Evolutionary conservation across 1,140 invertebrate genomes (phyloP).

Genomic region (Caenorhabditis latens): DNA sequence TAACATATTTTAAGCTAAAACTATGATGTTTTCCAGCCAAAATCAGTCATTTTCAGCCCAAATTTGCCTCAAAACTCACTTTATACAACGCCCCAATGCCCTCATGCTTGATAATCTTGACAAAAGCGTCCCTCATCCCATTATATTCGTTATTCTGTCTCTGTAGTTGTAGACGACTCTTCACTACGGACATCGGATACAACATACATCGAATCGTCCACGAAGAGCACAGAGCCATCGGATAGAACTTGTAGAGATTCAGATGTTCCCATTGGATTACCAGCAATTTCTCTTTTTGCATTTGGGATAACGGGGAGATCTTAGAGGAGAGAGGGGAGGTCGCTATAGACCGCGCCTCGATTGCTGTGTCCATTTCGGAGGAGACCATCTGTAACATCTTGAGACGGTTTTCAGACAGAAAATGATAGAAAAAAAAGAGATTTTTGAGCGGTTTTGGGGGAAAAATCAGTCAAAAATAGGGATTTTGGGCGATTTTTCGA

Average conservation of each 20-base stretch:
- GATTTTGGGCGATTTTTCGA: too few relatives aligned
- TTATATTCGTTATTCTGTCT: slow-evolving; percentile 77
- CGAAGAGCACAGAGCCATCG: slow-evolving; percentile 88
- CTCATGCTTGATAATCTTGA: slow-evolving; percentile 89
- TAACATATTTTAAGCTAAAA: too few relatives aligned
- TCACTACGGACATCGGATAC: slow-evolving; percentile 95
- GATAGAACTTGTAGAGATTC: slow-evolving; percentile 90
- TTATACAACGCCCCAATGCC: slow-evolving; percentile 89
- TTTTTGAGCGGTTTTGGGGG: too few relatives aligned
- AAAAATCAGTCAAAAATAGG: too few relatives aligned
- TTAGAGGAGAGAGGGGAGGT: not conserved
- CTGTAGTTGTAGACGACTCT: slow-evolving; percentile 89
- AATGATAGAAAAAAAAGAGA: not conserved
- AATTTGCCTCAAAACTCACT: slow-evolving; percentile 80
- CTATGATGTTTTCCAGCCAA: too few relatives aligned
- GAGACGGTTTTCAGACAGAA: not conserved
- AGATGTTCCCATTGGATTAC: slow-evolving; percentile 98
- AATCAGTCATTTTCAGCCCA: too few relatives aligned
- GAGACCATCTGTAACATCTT: slow-evolving; percentile 52
- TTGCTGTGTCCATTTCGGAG: slow-evolving; percentile 36
- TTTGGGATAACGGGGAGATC: not conserved
- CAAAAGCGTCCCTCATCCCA: slow-evolving; percentile 90
- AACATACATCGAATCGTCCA: slow-evolving; percentile 89
- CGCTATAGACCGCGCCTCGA: slow-evolving; percentile 33
- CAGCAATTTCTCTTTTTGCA: slow-evolving; percentile 69